phyloP scores from a whole-genome alignment of 2,113 vertebrate species.

The Hippoglossus stenolepis region DNA sequence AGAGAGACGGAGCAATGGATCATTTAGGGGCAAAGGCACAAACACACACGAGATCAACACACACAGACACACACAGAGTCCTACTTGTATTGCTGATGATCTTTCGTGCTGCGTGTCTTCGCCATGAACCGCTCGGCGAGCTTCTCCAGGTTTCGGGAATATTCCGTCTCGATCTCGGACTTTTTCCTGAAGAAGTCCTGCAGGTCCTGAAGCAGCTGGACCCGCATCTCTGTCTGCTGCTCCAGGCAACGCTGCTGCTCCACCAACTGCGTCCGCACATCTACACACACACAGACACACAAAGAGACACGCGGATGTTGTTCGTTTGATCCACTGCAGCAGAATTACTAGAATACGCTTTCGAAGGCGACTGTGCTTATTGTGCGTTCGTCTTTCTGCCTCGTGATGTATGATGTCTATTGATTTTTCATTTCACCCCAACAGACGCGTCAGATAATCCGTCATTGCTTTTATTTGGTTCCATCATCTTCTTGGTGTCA shows the following conservation, averaged over 20 bases:
- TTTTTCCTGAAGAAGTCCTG: conserved; percentile 99
- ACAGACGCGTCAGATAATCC: not conserved
- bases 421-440: not conserved
- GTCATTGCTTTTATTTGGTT: no score
- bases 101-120: conserved; percentile 98
- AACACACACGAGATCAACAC: not conserved
- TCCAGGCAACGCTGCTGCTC: conserved; percentile 99
- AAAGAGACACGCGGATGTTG: not conserved
- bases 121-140: conserved; percentile 97
- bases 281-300: conserved; percentile 70
- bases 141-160: conserved; percentile 97
- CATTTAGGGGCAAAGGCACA: not conserved
- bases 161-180: conserved; percentile 97
- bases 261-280: conserved; percentile 95
- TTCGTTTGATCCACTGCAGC: no score
- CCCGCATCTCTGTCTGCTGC: conserved; percentile 97
- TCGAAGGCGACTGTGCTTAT: not conserved
- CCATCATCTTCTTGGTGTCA: no score
- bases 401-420: no score
- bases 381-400: no score
- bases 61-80: conserved; percentile 36
- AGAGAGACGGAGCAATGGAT: not conserved
- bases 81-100: conserved; percentile 99
- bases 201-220: conserved; percentile 96
- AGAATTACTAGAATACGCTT: not conserved